Conservation (phyloP, 2,797 vertebrate species). For the Sparus aurata region DNA sequence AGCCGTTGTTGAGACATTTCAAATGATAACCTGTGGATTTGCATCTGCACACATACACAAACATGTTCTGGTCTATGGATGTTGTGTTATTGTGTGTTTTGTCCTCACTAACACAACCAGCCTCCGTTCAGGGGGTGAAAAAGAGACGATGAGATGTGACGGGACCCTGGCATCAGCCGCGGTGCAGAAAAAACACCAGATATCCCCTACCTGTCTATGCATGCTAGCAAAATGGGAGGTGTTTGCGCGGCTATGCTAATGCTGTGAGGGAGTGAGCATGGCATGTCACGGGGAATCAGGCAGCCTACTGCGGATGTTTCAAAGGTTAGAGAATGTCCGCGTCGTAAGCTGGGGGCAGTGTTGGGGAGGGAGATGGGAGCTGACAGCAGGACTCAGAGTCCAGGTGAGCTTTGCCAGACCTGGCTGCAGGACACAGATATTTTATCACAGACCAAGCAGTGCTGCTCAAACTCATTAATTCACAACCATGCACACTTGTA, state of each 20-base stretch:
- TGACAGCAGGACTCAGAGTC: conserved; percentile 78
- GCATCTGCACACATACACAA: background rate
- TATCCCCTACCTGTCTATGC: conserved; percentile 24
- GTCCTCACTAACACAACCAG: conserved; percentile 6
- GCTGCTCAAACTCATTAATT: conserved; percentile 66
- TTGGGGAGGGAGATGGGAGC: conserved; percentile 73
- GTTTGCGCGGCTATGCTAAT: conserved; percentile 75
- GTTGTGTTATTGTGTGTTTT: conserved; percentile 11
- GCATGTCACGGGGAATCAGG: conserved; percentile 78
- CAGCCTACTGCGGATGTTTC: conserved; percentile 66
- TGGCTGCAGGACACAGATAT: conserved; percentile 73
- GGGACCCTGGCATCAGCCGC: conserved; percentile 18
- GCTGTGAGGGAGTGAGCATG: conserved; percentile 63
- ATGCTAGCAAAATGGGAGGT: conserved; percentile 58
- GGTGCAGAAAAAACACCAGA: conserved; percentile 39
- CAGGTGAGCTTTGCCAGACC: conserved; percentile 80
- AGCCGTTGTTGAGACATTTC: background rate
- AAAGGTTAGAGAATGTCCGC: conserved; percentile 77
- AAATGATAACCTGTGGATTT: background rate
- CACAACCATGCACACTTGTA: conserved; percentile 45
- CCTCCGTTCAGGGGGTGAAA: conserved; percentile 22
- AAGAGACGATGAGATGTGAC: conserved; percentile 44
- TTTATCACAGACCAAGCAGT: conserved; percentile 60
- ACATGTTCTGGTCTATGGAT: background rate
- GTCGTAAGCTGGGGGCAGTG: conserved; percentile 61